These are phyloP conservation scores for Pseudomyrmex concolor DNA, from an alignment of 1,140 invertebrate genomes.

Conservation along the genomic window DNA sequence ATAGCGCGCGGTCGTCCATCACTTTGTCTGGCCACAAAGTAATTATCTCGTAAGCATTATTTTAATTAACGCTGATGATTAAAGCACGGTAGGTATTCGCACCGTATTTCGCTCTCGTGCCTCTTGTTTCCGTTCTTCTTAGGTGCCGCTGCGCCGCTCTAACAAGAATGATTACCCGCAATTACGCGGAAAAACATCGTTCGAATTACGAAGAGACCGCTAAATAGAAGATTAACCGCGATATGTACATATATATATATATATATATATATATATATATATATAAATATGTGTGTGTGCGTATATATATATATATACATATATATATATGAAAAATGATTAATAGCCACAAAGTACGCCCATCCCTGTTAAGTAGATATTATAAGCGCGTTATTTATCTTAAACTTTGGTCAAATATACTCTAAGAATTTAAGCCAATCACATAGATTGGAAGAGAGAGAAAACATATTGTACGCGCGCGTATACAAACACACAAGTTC, in stretches of 20 bases:
- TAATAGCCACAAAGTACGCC: conserved; percentile 37
- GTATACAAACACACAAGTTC: too few species aligned
- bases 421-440: conserved; percentile 38
- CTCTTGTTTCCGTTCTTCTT: conserved; percentile 52
- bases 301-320: too few species aligned
- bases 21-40: conserved; percentile 71
- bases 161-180: conserved; percentile 61
- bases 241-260: not conserved
- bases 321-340: conserved; percentile 46
- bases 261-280: too few species aligned
- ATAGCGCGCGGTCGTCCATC: conserved; percentile 68
- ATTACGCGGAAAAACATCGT: conserved; percentile 62
- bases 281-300: too few species aligned
- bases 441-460: too few species aligned
- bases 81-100: conserved; percentile 59
- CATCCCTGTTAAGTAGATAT: conserved; percentile 42
- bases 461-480: not conserved
- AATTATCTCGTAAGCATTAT: conserved; percentile 76
- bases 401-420: conserved; percentile 22
- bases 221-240: conserved; percentile 66
- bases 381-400: conserved; percentile 44
- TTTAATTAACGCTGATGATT: conserved; percentile 72
- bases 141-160: conserved; percentile 44
- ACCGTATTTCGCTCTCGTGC: conserved; percentile 57
- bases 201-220: conserved; percentile 55